A percentile compares a stretch with the other conserved stretches of the same genome.
Conservation (phyloP, 2,797 vertebrate genomes). For the Ceyx erithaca region DNA sequence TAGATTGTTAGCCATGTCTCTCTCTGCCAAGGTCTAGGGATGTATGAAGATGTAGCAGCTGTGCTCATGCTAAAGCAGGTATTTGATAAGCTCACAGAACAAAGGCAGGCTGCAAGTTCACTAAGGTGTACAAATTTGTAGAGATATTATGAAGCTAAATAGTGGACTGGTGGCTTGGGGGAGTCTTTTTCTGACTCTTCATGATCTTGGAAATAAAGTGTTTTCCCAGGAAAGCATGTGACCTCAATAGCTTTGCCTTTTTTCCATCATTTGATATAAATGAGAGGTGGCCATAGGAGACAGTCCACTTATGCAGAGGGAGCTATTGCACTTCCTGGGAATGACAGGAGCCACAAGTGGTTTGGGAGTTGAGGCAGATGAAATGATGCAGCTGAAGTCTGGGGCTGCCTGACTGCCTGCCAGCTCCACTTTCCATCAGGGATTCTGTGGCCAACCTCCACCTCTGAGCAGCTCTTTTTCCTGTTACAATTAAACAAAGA, state of each 20-base stretch:
- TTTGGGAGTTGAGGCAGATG: background rate
- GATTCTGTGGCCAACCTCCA: background rate
- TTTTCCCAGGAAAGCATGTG: background rate
- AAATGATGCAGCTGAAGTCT: constrained; percentile 36
- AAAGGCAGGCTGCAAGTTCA: background rate
- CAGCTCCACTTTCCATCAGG: background rate
- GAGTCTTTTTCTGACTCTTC: background rate
- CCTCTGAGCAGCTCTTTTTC: constrained; percentile 12
- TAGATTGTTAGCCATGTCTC: background rate
- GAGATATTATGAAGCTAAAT: background rate
- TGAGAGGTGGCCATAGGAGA: background rate
- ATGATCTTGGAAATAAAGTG: background rate
- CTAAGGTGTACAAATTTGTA: background rate
- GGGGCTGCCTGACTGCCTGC: background rate
- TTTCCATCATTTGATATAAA: background rate
- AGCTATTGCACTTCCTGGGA: background rate
- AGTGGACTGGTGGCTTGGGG: background rate
- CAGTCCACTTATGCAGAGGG: background rate
- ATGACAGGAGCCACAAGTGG: background rate
- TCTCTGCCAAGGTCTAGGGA: background rate
- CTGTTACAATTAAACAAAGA: constrained; percentile 54
- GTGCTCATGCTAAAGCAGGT: background rate
- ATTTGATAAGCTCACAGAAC: background rate
- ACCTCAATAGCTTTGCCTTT: background rate
- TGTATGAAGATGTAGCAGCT: background rate